These are phyloP conservation scores for Camponotus pennsylvanicus DNA, from an alignment of 1,140 invertebrate species.

Conservation along the genomic window DNA sequence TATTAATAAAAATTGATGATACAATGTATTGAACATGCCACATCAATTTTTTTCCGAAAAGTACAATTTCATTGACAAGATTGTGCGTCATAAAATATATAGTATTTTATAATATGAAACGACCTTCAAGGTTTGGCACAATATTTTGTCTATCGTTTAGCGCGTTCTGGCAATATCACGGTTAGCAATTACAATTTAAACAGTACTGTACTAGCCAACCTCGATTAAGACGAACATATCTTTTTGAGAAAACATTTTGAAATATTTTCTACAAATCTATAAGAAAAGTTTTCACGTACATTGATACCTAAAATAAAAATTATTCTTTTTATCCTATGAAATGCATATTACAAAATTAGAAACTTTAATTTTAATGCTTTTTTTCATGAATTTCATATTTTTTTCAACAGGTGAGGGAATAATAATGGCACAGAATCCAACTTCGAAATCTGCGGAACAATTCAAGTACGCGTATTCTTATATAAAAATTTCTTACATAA, in stretches of 20 bases:
- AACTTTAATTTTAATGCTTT: background rate
- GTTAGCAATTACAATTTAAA: background rate
- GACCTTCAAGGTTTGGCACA: constrained; percentile 43
- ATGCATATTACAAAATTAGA: background rate
- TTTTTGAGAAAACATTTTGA: background rate
- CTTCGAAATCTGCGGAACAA: constrained; percentile 25
- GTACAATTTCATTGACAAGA: background rate
- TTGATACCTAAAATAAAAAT: background rate
- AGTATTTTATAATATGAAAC: background rate
- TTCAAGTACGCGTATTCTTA: constrained; percentile 28
- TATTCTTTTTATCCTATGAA: background rate
- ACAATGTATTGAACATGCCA: background rate
- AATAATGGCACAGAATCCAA: constrained; percentile 32
- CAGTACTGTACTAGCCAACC: background rate
- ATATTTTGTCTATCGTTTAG: constrained; percentile 33
- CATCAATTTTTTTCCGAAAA: background rate
- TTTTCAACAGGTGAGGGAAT: constrained; percentile 23
- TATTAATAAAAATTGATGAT: background rate
- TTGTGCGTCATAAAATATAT: background rate
- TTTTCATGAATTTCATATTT: constrained; percentile 3
- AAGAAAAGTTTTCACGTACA: background rate
- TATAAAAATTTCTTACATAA: background rate
- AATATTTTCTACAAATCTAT: background rate
- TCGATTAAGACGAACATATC: background rate
- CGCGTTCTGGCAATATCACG: background rate